Evolutionary conservation across 2,113 vertebrate species (phyloP).

Genomic region (Connochaetes taurinus): DNA sequence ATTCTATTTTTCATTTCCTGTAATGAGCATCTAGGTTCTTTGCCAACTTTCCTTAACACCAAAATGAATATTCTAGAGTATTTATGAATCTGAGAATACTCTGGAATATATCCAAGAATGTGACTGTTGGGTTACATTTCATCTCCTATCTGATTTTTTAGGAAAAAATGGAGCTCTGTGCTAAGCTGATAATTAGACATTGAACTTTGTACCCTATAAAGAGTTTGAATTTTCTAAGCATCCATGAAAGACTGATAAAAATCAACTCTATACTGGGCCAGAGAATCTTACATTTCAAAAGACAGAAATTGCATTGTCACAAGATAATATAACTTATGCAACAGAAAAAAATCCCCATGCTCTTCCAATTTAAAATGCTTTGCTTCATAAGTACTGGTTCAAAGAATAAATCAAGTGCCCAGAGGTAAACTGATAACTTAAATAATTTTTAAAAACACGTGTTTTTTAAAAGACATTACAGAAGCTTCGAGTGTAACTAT

Average conservation of each 20-base stretch:
- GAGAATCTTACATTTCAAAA: constrained; percentile 28
- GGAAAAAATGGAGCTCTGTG: not conserved
- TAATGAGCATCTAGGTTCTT: not conserved
- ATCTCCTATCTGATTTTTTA: not conserved
- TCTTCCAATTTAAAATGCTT: not conserved
- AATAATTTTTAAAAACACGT: not conserved
- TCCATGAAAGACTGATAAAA: constrained; percentile 27
- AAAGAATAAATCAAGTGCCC: constrained; percentile 43
- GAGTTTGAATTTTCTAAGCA: not conserved
- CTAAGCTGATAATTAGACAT: constrained; percentile 29
- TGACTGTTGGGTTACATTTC: not conserved
- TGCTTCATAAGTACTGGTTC: constrained; percentile 2
- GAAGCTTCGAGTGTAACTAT: constrained; percentile 14
- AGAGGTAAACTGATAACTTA: constrained; percentile 41
- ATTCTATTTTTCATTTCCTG: not conserved
- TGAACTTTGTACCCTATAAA: constrained; percentile 25
- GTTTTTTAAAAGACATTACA: constrained; percentile 9
- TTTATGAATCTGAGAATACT: not conserved
- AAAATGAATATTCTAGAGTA: constrained; percentile 1
- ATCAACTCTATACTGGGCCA: not conserved
- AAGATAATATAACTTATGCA: not conserved
- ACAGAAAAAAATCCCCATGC: not conserved
- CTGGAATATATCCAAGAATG: not conserved
- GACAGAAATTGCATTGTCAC: constrained; percentile 12
- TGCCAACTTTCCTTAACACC: not conserved